Evolutionary conservation across 2,888 invertebrate genomes (phyloP).

Genomic region (Drosophila barbarae): DNA sequence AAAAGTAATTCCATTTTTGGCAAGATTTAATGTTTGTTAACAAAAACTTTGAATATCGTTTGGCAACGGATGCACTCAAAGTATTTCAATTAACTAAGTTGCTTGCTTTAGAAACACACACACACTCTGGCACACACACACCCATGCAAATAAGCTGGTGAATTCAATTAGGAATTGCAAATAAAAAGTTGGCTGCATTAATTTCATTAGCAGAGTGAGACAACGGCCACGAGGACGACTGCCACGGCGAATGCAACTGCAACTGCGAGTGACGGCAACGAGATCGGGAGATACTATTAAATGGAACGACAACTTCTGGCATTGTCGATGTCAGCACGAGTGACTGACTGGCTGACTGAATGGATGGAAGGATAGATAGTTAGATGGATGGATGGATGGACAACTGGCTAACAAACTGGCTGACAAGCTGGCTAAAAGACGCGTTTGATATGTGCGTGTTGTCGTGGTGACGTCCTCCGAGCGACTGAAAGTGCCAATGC

Average conservation of each 20-base stretch:
- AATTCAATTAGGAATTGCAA: conserved; percentile 72
- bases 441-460: conserved; percentile 41
- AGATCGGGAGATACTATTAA: conserved; percentile 21
- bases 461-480: conserved; percentile 58
- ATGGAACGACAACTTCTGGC: conserved; percentile 29
- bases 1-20: no score
- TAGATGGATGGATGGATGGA: neutral
- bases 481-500: conserved; percentile 60
- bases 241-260: conserved; percentile 1
- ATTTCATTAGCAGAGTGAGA: conserved; percentile 60
- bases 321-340: conserved; percentile 18
- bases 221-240: conserved; percentile 34
- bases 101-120: conserved; percentile 25
- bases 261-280: conserved; percentile 25
- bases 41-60: conserved; percentile 23
- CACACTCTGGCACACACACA: conserved; percentile 2
- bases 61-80: conserved; percentile 33
- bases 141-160: conserved; percentile 29
- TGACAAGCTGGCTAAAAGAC: conserved; percentile 20
- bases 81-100: conserved; percentile 45
- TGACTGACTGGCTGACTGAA: conserved; percentile 12
- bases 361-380: neutral
- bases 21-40: neutral
- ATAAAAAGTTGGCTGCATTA: conserved; percentile 71
- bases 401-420: conserved; percentile 26